Percentiles rank a stretch among this genome's conserved stretches.
Evolutionary conservation across 2,888 invertebrate species (phyloP).

Genomic region (Tanypteryx hageni): DNA sequence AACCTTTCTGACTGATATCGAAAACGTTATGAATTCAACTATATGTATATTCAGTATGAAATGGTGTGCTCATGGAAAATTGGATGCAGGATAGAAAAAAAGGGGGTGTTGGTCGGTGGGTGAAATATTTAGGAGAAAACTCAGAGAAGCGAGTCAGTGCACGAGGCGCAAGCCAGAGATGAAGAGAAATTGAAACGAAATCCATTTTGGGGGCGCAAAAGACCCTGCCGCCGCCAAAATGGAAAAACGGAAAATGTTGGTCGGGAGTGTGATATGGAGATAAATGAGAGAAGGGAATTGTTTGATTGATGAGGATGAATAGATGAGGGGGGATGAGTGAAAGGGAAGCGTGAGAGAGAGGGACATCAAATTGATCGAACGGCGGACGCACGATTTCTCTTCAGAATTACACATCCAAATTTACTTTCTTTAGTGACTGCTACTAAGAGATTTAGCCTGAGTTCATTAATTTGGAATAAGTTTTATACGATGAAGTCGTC

Average conservation of each 20-base stretch:
- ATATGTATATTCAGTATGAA: no score
- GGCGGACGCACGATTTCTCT: neutral
- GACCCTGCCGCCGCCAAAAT: neutral
- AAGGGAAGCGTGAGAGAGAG: neutral
- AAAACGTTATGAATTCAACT: no score
- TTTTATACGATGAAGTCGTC: neutral
- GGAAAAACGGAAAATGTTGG: neutral
- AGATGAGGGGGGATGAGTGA: neutral
- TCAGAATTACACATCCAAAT: neutral
- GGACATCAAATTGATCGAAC: neutral
- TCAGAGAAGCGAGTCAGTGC: neutral
- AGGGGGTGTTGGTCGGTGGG: neutral
- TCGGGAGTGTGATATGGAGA: slow-evolving; percentile 25
- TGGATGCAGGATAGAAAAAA: neutral
- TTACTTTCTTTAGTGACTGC: neutral
- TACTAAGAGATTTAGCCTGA: neutral
- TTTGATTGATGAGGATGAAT: slow-evolving; percentile 17
- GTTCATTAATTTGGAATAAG: neutral
- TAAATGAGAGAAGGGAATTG: neutral
- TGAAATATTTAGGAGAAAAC: neutral
- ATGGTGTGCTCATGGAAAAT: neutral
- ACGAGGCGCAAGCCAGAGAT: neutral
- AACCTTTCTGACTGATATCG: no score
- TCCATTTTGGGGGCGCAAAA: neutral
- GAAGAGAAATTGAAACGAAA: slow-evolving; percentile 32